A percentile compares a stretch with the other conserved stretches of the same genome.
Conservation (phyloP, 2,797 vertebrate species). For the Pachyuromys duprasi region DNA sequence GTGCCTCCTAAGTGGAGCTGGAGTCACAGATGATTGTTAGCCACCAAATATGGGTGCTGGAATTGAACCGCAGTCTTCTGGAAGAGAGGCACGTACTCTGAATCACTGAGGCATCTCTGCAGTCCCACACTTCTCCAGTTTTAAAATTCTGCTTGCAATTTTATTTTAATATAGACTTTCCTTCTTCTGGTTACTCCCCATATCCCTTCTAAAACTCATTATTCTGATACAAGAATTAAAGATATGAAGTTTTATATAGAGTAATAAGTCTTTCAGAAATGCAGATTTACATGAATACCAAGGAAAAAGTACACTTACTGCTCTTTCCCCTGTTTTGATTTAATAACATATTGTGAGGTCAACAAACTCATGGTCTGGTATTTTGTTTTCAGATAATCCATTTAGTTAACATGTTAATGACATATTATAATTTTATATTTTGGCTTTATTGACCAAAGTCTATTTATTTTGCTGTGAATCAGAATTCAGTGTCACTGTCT, state of each 20-base stretch:
- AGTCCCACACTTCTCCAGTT: not conserved
- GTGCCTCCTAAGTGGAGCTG: not conserved
- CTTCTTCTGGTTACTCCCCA: not conserved
- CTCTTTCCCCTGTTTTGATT: not conserved
- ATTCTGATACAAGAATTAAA: conserved; percentile 16
- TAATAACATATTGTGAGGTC: conserved; percentile 43
- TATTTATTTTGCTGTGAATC: not conserved
- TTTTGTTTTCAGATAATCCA: not conserved
- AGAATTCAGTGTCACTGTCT: not conserved
- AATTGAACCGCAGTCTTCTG: not conserved
- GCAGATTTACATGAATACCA: conserved; percentile 40
- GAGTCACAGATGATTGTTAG: not conserved
- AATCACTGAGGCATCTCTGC: not conserved
- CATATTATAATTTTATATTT: conserved; percentile 38
- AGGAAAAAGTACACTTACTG: conserved; percentile 9
- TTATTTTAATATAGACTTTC: not conserved
- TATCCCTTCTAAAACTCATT: not conserved
- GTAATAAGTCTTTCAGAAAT: conserved; percentile 50
- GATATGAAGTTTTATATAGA: not conserved
- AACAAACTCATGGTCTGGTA: not conserved
- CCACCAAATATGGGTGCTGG: not conserved
- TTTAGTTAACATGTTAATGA: conserved; percentile 1
- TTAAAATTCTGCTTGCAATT: not conserved
- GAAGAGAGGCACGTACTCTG: not conserved
- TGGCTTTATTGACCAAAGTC: not conserved